A percentile compares a stretch with the other conserved stretches of the same genome.
Evolutionary conservation across 1,140 invertebrate genomes (phyloP).

Genomic region (Caerostris extrusa): DNA sequence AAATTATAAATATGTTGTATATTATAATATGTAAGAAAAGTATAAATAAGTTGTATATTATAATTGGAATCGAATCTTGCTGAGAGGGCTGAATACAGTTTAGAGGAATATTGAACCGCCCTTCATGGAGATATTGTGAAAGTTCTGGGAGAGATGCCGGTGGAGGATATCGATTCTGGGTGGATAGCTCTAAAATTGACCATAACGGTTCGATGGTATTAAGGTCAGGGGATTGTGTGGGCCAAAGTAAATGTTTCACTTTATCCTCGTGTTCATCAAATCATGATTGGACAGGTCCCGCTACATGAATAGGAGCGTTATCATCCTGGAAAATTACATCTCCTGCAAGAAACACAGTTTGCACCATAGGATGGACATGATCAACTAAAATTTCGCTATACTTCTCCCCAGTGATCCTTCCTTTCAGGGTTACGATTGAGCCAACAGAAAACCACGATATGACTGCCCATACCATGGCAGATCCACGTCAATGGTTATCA

Average conservation of each 20-base stretch:
- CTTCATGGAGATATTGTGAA: neutral
- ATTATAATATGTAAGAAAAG: no score
- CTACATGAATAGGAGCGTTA: no score
- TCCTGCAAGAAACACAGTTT: neutral
- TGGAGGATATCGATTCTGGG: neutral
- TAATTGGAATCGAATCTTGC: neutral
- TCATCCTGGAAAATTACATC: neutral
- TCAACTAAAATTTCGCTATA: neutral
- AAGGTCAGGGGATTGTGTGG: no score
- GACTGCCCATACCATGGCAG: neutral
- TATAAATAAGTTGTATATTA: no score
- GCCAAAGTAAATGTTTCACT: no score
- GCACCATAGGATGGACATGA: neutral
- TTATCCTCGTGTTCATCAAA: no score
- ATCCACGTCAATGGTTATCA: neutral
- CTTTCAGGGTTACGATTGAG: neutral
- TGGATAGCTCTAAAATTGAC: neutral
- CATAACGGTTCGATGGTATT: no score
- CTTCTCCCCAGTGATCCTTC: neutral
- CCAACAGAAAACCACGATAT: neutral
- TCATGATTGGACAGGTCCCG: no score
- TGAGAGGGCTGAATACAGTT: neutral
- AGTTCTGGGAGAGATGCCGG: neutral
- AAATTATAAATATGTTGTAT: no score
- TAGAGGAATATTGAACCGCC: neutral